Conservation (phyloP, 2,113 vertebrate species). For the Speoplatyrhinus poulsoni region DNA sequence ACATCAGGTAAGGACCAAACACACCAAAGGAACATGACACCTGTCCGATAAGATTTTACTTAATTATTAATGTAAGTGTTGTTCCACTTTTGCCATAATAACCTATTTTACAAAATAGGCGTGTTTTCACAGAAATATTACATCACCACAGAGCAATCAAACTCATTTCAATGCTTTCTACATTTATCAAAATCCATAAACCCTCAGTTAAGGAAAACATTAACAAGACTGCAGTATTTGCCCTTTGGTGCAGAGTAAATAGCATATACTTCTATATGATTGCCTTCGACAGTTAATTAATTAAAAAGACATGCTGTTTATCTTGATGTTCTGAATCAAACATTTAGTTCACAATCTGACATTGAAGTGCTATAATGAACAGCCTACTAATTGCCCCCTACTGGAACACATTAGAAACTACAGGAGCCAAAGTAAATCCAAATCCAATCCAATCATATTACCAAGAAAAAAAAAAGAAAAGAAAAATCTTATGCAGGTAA, state of each 20-base stretch:
- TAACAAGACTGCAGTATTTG: neutral
- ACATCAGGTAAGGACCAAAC: neutral
- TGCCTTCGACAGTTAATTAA: constrained; percentile 2
- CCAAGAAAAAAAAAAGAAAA: neutral
- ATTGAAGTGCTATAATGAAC: neutral
- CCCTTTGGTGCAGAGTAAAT: constrained; percentile 19
- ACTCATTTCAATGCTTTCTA: neutral
- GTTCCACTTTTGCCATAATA: neutral
- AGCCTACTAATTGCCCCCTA: constrained; percentile 31
- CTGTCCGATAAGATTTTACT: no score
- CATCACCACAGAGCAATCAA: neutral
- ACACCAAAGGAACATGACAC: no score
- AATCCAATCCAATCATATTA: neutral
- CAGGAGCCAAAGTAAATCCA: constrained; percentile 18
- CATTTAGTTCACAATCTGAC: neutral
- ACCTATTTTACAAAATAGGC: neutral
- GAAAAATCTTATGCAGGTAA: neutral
- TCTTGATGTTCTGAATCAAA: neutral
- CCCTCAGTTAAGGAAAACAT: constrained; percentile 1
- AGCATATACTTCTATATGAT: constrained; percentile 5
- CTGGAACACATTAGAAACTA: constrained; percentile 26
- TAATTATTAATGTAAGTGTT: neutral
- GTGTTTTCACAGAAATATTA: neutral
- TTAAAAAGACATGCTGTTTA: neutral
- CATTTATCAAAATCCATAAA: neutral